Percentiles rank a stretch among this genome's conserved stretches.
phyloP scores from a whole-genome alignment of 2,797 vertebrate genomes.

The Mormyrops boulengeri region DNA sequence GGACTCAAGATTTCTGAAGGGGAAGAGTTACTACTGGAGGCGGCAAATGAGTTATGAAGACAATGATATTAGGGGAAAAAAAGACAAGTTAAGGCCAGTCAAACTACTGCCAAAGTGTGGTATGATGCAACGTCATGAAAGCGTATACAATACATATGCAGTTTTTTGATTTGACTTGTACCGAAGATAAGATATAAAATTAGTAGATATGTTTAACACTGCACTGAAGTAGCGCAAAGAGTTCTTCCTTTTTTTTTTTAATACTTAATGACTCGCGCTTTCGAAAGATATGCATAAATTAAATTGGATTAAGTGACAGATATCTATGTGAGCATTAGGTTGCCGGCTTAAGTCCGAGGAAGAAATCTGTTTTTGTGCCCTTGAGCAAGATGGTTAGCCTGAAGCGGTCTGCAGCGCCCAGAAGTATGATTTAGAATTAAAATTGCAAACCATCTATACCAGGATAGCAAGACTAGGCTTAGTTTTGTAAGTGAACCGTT shows the following conservation, averaged over 20 bases:
- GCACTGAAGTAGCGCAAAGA: constrained; percentile 28
- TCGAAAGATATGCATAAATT: neutral
- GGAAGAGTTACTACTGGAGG: neutral
- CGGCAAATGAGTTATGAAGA: constrained; percentile 20
- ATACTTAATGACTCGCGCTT: neutral
- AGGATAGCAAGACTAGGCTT: neutral
- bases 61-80: constrained; percentile 21
- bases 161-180: constrained; percentile 31
- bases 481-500: neutral
- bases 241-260: neutral
- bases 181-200: constrained; percentile 37
- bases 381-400: neutral
- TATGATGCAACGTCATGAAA: constrained; percentile 30
- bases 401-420: neutral
- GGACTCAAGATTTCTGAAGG: constrained; percentile 7
- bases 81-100: neutral
- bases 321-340: neutral
- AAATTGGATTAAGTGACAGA: neutral
- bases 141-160: neutral
- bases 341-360: neutral
- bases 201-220: constrained; percentile 47
- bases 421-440: neutral
- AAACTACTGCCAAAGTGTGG: constrained; percentile 21
- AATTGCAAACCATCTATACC: neutral
- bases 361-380: neutral